phyloP scores from a whole-genome alignment of 2,113 vertebrate species.

The Laterallus jamaicensis region DNA sequence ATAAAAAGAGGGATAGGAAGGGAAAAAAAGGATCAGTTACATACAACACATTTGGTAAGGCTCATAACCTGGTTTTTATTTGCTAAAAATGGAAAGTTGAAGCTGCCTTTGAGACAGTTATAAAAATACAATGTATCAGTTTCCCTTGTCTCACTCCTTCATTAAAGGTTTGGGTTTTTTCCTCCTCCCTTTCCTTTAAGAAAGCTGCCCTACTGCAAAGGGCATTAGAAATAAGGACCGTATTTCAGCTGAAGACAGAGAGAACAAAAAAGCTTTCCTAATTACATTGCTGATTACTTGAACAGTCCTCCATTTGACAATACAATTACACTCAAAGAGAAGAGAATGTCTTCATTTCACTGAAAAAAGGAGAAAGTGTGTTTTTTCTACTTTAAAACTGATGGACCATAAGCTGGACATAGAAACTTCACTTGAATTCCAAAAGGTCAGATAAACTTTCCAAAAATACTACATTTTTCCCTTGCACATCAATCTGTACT shows the following conservation, averaged over 20 bases:
- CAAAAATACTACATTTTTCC: not conserved
- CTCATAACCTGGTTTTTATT: slow-evolving; percentile 34
- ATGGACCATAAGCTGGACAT: slow-evolving; percentile 1
- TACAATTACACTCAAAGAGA: slow-evolving; percentile 55
- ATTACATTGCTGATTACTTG: slow-evolving; percentile 72
- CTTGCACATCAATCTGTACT: not conserved
- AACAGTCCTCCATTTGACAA: slow-evolving; percentile 67
- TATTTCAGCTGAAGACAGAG: slow-evolving; percentile 52
- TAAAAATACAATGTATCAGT: not conserved
- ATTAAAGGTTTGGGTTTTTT: not conserved
- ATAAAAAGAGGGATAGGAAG: not conserved
- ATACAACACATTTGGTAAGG: not conserved
- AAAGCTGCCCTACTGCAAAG: slow-evolving; percentile 41
- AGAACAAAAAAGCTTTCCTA: slow-evolving; percentile 58
- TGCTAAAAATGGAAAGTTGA: slow-evolving; percentile 41
- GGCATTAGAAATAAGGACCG: slow-evolving; percentile 51
- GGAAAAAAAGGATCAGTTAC: not conserved
- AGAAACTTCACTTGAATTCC: slow-evolving; percentile 37
- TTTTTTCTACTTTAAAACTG: not conserved
- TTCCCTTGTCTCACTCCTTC: slow-evolving; percentile 42
- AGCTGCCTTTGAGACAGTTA: slow-evolving; percentile 24
- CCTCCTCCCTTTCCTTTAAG: not conserved
- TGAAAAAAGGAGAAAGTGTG: not conserved
- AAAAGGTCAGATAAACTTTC: slow-evolving; percentile 12
- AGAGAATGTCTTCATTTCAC: slow-evolving; percentile 65